phyloP scores from a whole-genome alignment of 2,888 invertebrate species.

The Willowsia nigromaculata region DNA sequence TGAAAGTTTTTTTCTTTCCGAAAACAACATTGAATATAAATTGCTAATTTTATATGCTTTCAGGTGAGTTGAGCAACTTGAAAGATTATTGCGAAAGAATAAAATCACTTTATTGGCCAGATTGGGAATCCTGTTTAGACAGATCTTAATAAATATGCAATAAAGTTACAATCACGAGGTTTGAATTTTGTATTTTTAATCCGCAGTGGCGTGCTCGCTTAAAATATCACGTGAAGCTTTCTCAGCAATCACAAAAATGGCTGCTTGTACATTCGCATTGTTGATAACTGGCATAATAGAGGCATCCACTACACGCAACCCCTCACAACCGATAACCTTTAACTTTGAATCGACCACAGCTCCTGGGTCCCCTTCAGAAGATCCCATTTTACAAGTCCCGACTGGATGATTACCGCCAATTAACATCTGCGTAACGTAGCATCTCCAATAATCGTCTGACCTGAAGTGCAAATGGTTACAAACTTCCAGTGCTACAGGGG shows the following conservation, averaged over 20 bases:
- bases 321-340: constrained; percentile 29
- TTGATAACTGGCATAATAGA: constrained; percentile 49
- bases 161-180: too few species aligned
- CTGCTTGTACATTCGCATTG: constrained; percentile 49
- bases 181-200: background rate
- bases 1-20: too few species aligned
- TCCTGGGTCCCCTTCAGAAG: background rate
- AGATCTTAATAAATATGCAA: too few species aligned
- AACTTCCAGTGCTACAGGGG: background rate
- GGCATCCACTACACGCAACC: constrained; percentile 39
- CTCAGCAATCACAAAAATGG: constrained; percentile 43
- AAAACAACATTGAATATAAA: too few species aligned
- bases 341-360: constrained; percentile 54
- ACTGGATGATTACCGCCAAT: constrained; percentile 52
- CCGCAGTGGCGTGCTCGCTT: background rate
- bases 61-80: too few species aligned
- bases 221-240: constrained; percentile 44
- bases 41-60: too few species aligned
- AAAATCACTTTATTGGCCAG: background rate
- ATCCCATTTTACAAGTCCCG: constrained; percentile 47
- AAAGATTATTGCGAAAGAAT: background rate
- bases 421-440: constrained; percentile 28
- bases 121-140: background rate
- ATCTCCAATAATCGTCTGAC: constrained; percentile 54
- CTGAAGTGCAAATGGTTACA: constrained; percentile 42